Evolutionary conservation across 2,888 invertebrate genomes (phyloP), one percentile per base, ranked within the genome.

Genomic region (Euzophera pinguis): DNA sequence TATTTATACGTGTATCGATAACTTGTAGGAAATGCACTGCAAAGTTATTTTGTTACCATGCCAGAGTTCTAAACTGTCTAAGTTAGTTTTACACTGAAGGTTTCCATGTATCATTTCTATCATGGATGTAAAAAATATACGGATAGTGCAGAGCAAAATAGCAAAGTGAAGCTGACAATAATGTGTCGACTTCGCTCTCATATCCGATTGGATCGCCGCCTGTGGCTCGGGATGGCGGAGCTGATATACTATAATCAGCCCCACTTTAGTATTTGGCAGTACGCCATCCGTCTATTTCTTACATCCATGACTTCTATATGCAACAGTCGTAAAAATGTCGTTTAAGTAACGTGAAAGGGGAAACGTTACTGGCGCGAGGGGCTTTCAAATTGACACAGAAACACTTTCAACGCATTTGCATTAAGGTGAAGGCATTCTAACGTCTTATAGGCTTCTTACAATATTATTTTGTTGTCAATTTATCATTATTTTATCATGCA

Each of bases 11-110:
- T 60, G 63, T 64, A 58, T 58, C 58, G 60, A 60, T 68, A 67
- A 71, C 73, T 69, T 64, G 61, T 54, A 60, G 67, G 63, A 71
- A 76, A 70, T 75, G 71, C 72, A 72, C 71, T 72, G 68, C 65
- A 61, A 53, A 53, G 70, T 66, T 73, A 76, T 74, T 71, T 71
- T 66, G 73, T 70, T 75, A 65, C 64, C 62, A 58, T 56, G 57
- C 61, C 65, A 67, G 69, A 70, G 70, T 72, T 72, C 71, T 69
- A 67, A 69, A 68, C 70, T 66, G 69, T 69, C 65, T 55, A 69
- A 73, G 69, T 73, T 73, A 64, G 55, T 45, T 57, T 59, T 54
- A 58, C 62, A 56, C 66, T 35, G 35, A 13, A 17, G 34, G 43
- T 37, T n/a, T n/a, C n/a, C n/a, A n/a, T n/a, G n/a, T n/a, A n/a